A percentile compares a stretch with the other conserved stretches of the same genome.
Evolutionary conservation across 2,888 invertebrate genomes (phyloP).

Genomic region (Tuberolachnus salignus): DNA sequence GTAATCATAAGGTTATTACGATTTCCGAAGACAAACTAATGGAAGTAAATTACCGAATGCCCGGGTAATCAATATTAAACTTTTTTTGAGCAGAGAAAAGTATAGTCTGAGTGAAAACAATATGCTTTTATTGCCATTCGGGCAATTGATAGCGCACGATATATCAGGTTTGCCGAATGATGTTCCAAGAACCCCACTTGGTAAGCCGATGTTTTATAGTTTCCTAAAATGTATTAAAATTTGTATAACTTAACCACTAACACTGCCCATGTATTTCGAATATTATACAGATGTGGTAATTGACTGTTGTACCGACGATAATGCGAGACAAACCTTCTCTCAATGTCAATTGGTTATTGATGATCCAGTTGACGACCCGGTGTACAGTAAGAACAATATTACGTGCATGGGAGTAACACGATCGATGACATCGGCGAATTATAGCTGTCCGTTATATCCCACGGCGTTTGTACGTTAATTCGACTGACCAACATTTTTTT

Average conservation of each 20-base stretch:
- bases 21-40: constrained; percentile 2
- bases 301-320: constrained; percentile 18
- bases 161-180: background rate
- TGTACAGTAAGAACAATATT: constrained; percentile 59
- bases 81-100: background rate
- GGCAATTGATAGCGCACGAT: constrained; percentile 30
- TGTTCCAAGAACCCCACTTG: background rate
- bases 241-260: too few relatives aligned
- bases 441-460: constrained; percentile 34
- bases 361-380: constrained; percentile 59
- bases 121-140: constrained; percentile 20
- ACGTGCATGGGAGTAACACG: constrained; percentile 59
- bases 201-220: too few relatives aligned
- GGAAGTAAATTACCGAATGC: constrained; percentile 20
- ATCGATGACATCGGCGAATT: constrained; percentile 67
- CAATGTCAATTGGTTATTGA: constrained; percentile 56
- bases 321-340: background rate
- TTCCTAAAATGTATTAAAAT: too few relatives aligned
- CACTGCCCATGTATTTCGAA: too few relatives aligned
- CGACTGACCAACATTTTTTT: too few relatives aligned
- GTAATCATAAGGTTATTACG: constrained; percentile 5
- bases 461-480: constrained; percentile 18
- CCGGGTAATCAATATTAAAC: background rate
- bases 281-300: background rate
- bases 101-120: constrained; percentile 9